Percentiles rank a stretch among this genome's conserved stretches.
phyloP scores from a whole-genome alignment of 2,797 vertebrate species.

The Mastacembelus armatus region DNA sequence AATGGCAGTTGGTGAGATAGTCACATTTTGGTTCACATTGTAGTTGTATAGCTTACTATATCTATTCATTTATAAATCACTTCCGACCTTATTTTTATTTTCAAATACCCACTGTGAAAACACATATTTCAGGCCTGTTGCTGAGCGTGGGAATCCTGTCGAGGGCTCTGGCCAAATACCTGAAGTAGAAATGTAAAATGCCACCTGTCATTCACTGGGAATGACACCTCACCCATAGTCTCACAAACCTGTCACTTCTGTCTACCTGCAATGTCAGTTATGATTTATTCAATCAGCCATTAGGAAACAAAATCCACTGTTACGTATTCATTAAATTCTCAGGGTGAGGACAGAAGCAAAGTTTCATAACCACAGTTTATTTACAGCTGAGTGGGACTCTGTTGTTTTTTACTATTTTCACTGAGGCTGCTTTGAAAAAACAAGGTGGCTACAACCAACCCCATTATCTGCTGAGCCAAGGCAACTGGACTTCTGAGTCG shows the following conservation, averaged over 20 bases:
- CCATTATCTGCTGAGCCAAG: no score
- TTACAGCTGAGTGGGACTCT: neutral
- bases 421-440: no score
- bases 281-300: neutral
- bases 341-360: conserved; percentile 16
- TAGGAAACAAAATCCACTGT: neutral
- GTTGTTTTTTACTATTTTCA: no score
- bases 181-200: conserved; percentile 22
- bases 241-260: neutral
- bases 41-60: no score
- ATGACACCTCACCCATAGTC: neutral
- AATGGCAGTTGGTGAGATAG: no score
- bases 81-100: no score
- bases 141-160: conserved; percentile 34
- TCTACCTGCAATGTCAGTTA: conserved; percentile 11
- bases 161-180: neutral
- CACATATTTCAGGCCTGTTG: neutral
- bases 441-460: no score
- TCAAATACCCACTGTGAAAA: neutral
- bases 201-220: conserved; percentile 25
- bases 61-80: no score
- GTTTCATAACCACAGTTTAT: neutral
- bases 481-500: no score
- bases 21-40: no score
- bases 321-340: neutral